Conservation (phyloP, 2,113 vertebrate genomes). For the Corydoras sp. region DNA sequence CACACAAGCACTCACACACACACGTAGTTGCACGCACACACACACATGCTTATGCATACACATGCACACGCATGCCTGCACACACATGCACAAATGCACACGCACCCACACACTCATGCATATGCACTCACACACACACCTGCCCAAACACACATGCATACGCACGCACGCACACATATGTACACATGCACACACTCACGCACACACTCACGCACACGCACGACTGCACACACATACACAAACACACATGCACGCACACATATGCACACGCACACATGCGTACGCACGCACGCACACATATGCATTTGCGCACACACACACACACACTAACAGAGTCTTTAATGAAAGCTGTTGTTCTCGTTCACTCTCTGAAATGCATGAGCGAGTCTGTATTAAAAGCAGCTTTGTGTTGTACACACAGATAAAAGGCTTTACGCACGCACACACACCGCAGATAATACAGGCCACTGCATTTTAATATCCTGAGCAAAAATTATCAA, state of each 20-base stretch:
- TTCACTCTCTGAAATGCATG: constrained; percentile 40
- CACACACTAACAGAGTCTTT: constrained; percentile 31
- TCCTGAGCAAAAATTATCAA: constrained; percentile 35
- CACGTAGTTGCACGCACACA: too few relatives aligned
- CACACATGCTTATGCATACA: too few relatives aligned
- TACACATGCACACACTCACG: constrained; percentile 18
- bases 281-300: constrained; percentile 24
- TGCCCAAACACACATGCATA: not conserved
- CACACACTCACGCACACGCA: constrained; percentile 10
- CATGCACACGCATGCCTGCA: too few relatives aligned
- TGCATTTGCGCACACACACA: constrained; percentile 11
- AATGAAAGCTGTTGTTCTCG: constrained; percentile 39
- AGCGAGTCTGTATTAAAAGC: constrained; percentile 51
- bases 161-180: constrained; percentile 22
- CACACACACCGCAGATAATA: constrained; percentile 26
- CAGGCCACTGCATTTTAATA: constrained; percentile 37
- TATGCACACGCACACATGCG: not conserved
- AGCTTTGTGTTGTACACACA: constrained; percentile 33
- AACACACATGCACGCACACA: constrained; percentile 24
- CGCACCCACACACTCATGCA: too few relatives aligned
- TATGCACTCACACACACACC: too few relatives aligned
- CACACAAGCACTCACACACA: too few relatives aligned
- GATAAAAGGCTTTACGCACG: constrained; percentile 32
- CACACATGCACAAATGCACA: too few relatives aligned
- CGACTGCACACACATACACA: too few relatives aligned